A percentile compares a stretch with the other conserved stretches of the same genome.
Conservation (phyloP, 1,140 invertebrate species). For the Brachionus sp. region DNA sequence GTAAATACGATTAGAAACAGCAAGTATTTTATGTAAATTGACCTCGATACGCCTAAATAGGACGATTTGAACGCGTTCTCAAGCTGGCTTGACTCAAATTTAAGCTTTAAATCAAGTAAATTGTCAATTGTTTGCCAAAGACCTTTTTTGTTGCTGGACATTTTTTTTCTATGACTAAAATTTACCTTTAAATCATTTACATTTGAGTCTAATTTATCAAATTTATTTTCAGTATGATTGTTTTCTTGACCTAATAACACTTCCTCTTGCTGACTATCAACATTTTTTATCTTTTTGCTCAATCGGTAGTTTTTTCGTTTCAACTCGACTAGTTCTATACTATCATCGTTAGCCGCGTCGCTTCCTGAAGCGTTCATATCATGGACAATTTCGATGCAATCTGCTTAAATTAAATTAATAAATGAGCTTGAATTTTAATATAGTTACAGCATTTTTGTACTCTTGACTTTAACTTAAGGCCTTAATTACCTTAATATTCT, state of each 20-base stretch:
- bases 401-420: not conserved
- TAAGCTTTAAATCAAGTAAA: conserved; percentile 4
- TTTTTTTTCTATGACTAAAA: not conserved
- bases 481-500: not conserved
- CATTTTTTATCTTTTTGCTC: conserved; percentile 20
- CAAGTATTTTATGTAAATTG: conserved; percentile 24
- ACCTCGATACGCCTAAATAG: not conserved
- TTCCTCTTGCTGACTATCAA: not conserved
- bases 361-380: conserved; percentile 12
- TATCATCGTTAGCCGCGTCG: not conserved
- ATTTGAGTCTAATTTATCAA: not conserved
- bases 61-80: conserved; percentile 24
- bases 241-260: not conserved
- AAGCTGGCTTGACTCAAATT: not conserved
- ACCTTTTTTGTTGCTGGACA: not conserved
- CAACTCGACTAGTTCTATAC: conserved; percentile 26
- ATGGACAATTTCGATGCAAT: not conserved
- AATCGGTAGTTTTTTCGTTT: conserved; percentile 8
- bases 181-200: not conserved
- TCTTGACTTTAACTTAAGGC: not conserved
- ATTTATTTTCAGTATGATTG: not conserved
- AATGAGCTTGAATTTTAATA: not conserved
- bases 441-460: not conserved
- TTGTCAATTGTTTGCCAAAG: not conserved
- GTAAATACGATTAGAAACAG: not conserved